Base-by-base conservation (phyloP, 1,140 invertebrate species). In the Luehdorfia chinensis region DNA sequence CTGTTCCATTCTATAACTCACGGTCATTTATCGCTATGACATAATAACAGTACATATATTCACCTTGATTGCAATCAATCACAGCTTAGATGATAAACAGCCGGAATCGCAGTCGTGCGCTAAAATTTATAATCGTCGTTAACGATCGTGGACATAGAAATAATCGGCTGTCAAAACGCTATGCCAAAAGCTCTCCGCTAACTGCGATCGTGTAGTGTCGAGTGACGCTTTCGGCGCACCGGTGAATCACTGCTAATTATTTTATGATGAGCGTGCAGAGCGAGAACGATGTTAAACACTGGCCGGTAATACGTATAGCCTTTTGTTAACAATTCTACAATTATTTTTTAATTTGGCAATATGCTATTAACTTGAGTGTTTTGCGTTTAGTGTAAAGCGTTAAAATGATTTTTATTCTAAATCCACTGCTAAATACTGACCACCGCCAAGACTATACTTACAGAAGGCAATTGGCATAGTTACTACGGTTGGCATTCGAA, bases 181-280 rank as follows among this genome's bases (percentile, higher is more conserved):
- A 74, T 83, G 80, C 80, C 78, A 84, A 84, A 76, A 75, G 64
- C 67, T 59, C 62, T 63, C 59, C 49, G 48, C 60, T 57, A 65
- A 62, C 54, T 30, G 48, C 57, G 59, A 63, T 55, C 55, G 52
- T 51, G 37, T 52, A 47, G 64, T 57, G 70, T 51, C 55, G 67
- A 71, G 61, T 64, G 69, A 76, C 66, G 68, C 63, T 77, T 68
- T 76, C 66, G 64, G 48, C 62, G 54, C 47, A 46, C 25, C 52
- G 54, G 66, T 84, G 76, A 83, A 78, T 84, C 78, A 84, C 51
- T 31, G 55, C 67, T 81, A 81, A 81, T 84, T 81, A 81, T 80
- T 84, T 81, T 74, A 69, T 70, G 70, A 77, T 67, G 51, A 50
- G 44, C 37, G 49, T 50, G 41, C 50, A 37, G 37, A 36, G 47